A percentile compares a stretch with the other conserved stretches of the same genome.
Conservation (phyloP, 2,888 invertebrate species). For the Hemistola chrysoprasaria region DNA sequence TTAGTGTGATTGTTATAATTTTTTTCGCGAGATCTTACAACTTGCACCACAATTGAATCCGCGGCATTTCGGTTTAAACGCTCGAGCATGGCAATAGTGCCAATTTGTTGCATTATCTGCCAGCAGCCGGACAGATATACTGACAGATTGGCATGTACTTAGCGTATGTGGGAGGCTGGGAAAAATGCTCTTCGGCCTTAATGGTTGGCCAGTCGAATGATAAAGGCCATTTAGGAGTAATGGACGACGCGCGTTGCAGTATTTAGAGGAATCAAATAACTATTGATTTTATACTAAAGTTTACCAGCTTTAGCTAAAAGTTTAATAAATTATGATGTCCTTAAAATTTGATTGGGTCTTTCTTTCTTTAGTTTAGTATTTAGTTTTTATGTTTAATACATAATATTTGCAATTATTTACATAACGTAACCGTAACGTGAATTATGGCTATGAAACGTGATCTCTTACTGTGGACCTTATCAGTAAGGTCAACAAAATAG, state of each 20-base stretch:
- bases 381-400: too few species aligned
- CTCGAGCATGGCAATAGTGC: conserved; percentile 62
- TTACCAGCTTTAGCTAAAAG: too few species aligned
- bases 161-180: conserved; percentile 44
- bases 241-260: conserved; percentile 1
- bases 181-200: conserved; percentile 41
- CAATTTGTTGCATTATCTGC: conserved; percentile 72
- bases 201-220: conserved; percentile 34
- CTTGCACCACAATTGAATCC: conserved; percentile 37
- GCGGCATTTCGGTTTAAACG: conserved; percentile 65
- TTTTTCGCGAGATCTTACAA: conserved; percentile 15
- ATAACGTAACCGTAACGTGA: too few species aligned
- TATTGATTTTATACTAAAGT: too few species aligned
- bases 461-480: too few species aligned
- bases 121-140: conserved; percentile 47
- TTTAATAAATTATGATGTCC: too few species aligned
- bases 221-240: conserved; percentile 23
- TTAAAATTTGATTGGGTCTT: too few species aligned
- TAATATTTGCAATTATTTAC: too few species aligned
- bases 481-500: too few species aligned
- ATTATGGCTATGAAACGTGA: too few species aligned
- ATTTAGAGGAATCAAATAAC: not conserved
- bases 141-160: conserved; percentile 63
- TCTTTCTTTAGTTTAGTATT: too few species aligned
- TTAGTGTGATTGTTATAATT: too few species aligned